Evolutionary conservation across 2,888 invertebrate species (phyloP).

Genomic region (Ichneumoninae sp.): DNA sequence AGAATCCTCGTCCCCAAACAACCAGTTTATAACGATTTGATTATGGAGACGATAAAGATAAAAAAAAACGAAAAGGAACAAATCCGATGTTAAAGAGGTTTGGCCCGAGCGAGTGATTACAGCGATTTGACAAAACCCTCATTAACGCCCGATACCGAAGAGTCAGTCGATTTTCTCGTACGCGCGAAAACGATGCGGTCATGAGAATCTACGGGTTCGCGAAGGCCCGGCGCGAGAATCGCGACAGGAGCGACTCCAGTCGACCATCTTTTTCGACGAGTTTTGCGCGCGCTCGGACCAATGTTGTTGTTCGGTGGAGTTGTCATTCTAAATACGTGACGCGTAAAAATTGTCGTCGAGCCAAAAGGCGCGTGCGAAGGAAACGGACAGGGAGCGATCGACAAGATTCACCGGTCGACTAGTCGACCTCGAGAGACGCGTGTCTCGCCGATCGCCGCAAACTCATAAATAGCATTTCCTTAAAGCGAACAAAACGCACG

Average conservation of each 20-base stretch:
- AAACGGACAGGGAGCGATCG: no score
- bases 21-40: not conserved
- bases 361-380: constrained; percentile 40
- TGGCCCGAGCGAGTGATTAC: not conserved
- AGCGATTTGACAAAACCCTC: not conserved
- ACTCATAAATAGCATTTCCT: not conserved
- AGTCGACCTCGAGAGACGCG: not conserved
- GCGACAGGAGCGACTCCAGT: not conserved
- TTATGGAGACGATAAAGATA: not conserved
- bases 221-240: not conserved
- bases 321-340: not conserved
- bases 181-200: not conserved
- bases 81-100: not conserved
- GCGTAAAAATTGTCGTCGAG: not conserved
- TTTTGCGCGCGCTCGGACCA: not conserved
- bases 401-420: not conserved
- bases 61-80: constrained; percentile 20
- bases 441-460: no score
- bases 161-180: not conserved
- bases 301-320: not conserved
- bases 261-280: not conserved
- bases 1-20: not conserved
- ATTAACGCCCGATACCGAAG: not conserved
- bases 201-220: not conserved
- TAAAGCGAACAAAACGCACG: constrained; percentile 60